Percentiles rank a stretch among this genome's conserved stretches.
These are phyloP conservation scores for Leptobrachium ailaonicum DNA, from an alignment of 2,113 vertebrate genomes.

Conservation along the genomic window DNA sequence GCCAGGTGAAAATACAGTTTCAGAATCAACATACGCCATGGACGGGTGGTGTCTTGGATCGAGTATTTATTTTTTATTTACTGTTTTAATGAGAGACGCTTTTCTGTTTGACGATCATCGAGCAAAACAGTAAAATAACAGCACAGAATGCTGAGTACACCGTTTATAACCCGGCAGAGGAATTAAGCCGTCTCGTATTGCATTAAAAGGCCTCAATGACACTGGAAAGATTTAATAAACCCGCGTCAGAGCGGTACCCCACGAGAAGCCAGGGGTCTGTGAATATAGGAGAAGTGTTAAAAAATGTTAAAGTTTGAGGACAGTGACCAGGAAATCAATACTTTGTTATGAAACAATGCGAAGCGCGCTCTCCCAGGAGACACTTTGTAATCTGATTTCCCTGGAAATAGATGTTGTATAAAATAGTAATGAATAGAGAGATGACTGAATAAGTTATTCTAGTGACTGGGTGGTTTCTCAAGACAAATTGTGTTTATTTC, in stretches of 20 bases:
- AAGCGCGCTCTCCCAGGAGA: neutral
- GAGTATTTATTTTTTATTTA: no score
- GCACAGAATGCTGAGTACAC: neutral
- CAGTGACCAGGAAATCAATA: neutral
- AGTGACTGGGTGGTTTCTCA: neutral
- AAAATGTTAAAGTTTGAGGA: neutral
- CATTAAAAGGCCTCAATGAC: neutral
- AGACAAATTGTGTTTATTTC: constrained; percentile 16
- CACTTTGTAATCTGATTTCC: neutral
- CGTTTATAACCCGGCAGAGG: neutral
- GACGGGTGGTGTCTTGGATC: no score
- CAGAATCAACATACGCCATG: no score
- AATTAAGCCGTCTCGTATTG: neutral
- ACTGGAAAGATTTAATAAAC: neutral
- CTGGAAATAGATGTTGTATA: neutral
- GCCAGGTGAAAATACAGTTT: no score
- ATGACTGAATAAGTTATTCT: neutral
- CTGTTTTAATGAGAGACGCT: neutral
- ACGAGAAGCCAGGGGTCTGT: neutral
- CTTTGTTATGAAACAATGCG: neutral
- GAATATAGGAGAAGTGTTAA: neutral
- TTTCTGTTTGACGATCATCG: neutral
- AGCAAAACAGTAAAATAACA: neutral
- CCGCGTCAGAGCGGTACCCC: neutral
- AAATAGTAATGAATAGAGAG: neutral